Evolutionary conservation across 2,888 invertebrate species (phyloP).

Genomic region (Poecilus cupreus): DNA sequence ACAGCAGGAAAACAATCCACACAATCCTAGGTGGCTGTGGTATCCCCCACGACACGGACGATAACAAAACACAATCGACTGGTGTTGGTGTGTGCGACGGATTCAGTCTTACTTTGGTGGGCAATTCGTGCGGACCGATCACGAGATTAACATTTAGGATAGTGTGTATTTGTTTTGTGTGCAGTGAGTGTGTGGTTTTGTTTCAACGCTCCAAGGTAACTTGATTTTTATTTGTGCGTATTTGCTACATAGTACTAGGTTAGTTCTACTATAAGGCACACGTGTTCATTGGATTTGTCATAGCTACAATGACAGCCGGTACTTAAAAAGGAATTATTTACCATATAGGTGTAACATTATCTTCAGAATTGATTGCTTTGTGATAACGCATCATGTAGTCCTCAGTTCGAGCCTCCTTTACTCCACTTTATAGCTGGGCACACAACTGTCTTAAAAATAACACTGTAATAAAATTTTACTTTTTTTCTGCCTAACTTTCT

Average conservation of each 20-base stretch:
- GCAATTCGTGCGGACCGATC: too few species aligned
- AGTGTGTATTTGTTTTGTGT: neutral
- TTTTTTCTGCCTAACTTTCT: too few species aligned
- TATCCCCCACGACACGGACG: slow-evolving; percentile 28
- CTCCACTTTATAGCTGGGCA: too few species aligned
- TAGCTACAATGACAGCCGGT: neutral
- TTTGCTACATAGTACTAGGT: neutral
- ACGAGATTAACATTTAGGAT: neutral
- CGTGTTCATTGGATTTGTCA: neutral
- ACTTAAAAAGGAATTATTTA: neutral
- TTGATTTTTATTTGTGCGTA: neutral
- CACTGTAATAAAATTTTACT: too few species aligned
- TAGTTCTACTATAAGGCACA: neutral
- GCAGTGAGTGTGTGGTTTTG: neutral
- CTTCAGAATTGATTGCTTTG: too few species aligned
- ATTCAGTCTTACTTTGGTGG: slow-evolving; percentile 1
- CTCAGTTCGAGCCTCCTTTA: too few species aligned
- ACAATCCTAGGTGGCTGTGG: slow-evolving; percentile 67
- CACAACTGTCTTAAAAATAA: too few species aligned
- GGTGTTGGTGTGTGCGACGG: too few species aligned
- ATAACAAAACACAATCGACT: slow-evolving; percentile 11
- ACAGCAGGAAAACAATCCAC: slow-evolving; percentile 70
- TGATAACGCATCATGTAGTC: too few species aligned
- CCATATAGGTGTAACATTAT: too few species aligned
- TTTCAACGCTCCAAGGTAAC: neutral